These are phyloP conservation scores for Neomicropteryx cornuta DNA, from an alignment of 1,140 invertebrate species.

Conservation along the genomic window DNA sequence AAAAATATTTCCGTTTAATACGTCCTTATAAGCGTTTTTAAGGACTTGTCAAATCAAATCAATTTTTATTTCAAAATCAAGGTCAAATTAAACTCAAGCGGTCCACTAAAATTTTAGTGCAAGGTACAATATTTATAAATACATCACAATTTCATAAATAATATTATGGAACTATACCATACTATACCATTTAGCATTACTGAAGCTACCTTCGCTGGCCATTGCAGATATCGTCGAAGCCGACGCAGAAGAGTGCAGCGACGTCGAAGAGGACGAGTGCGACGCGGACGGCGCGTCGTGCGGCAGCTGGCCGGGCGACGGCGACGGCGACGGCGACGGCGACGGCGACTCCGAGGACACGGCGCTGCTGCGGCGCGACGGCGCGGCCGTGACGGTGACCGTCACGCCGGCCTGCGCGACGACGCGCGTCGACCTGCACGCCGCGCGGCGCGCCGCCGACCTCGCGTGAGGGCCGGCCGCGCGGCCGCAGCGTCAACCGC, in stretches of 20 bases:
- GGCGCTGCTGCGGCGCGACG: conserved; percentile 36
- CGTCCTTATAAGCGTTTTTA: too few species aligned
- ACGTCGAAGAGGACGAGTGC: conserved; percentile 40
- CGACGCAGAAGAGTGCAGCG: conserved; percentile 25
- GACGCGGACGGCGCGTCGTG: conserved; percentile 24
- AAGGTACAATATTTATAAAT: neutral
- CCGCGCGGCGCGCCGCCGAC: conserved; percentile 27
- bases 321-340: conserved; percentile 37
- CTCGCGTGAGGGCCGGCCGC: too few species aligned
- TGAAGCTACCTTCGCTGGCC: conserved; percentile 33
- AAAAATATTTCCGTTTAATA: too few species aligned
- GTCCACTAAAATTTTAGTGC: neutral
- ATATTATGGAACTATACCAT: neutral
- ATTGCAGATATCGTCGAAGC: conserved; percentile 33
- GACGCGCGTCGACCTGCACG: conserved; percentile 23
- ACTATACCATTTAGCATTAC: conserved; percentile 14
- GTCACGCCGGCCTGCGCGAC: conserved; percentile 19
- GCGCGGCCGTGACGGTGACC: conserved; percentile 23
- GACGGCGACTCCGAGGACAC: conserved; percentile 42
- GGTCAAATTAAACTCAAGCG: neutral
- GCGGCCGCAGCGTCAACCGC: too few species aligned
- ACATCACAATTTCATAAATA: neutral
- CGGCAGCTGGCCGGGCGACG: conserved; percentile 28
- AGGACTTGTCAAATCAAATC: too few species aligned
- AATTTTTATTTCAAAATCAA: too few species aligned